Evolutionary conservation across 1,140 invertebrate genomes (phyloP).

Genomic region (Drosophila nigromelanica): DNA sequence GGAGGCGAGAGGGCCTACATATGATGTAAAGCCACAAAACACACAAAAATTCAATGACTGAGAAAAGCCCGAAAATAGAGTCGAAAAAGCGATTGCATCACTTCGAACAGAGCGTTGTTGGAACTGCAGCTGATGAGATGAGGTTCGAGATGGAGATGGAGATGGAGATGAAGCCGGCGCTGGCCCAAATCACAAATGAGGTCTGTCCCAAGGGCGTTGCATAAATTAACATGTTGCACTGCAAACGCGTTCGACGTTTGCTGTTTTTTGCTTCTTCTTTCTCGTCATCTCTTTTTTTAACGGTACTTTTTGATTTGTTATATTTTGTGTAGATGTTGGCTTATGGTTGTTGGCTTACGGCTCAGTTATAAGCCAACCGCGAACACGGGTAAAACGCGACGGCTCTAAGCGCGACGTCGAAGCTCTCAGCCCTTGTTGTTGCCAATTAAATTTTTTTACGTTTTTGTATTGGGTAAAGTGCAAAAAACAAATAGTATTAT

Average conservation of each 20-base stretch:
- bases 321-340: constrained; percentile 13
- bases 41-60: constrained; percentile 37
- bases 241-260: constrained; percentile 7
- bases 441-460: background rate
- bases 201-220: constrained; percentile 72
- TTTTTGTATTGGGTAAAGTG: constrained; percentile 18
- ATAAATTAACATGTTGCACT: constrained; percentile 67
- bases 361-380: constrained; percentile 69
- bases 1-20: background rate
- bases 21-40: constrained; percentile 36
- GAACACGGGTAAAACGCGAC: constrained; percentile 49
- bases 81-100: background rate
- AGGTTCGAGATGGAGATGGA: background rate
- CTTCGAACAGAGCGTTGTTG: too few species aligned
- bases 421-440: background rate
- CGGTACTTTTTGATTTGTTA: constrained; percentile 33
- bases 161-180: background rate
- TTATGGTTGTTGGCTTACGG: constrained; percentile 25
- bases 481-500: background rate
- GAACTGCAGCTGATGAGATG: background rate
- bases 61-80: constrained; percentile 31
- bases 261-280: constrained; percentile 8
- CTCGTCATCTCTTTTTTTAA: constrained; percentile 32
- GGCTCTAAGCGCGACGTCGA: constrained; percentile 11
- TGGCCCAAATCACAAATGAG: constrained; percentile 48